Conservation (phyloP, 2,113 vertebrate species). For the Anser brachyrhynchus region DNA sequence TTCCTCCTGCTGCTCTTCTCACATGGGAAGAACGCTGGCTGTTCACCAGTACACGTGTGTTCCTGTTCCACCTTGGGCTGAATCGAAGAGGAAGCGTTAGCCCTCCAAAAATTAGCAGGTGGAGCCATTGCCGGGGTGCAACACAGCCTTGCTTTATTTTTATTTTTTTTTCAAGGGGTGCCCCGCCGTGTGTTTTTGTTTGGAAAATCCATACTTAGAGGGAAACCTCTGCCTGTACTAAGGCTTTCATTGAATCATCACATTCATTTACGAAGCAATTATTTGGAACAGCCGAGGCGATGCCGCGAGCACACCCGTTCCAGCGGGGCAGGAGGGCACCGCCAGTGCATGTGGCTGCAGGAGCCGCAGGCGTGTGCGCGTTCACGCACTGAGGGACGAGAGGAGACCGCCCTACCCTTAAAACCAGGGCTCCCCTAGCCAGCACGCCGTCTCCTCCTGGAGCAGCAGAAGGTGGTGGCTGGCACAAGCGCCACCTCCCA, state of each 20-base stretch:
- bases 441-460: neutral
- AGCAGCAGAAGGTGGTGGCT: conserved; percentile 5
- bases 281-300: neutral
- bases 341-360: fast-evolving
- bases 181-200: fast-evolving
- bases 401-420: neutral
- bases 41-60: fast-evolving
- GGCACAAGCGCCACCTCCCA: neutral
- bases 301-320: neutral
- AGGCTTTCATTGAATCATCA: neutral
- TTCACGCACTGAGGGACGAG: fast-evolving
- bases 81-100: neutral
- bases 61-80: neutral
- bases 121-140: neutral
- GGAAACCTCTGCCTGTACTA: neutral
- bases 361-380: fast-evolving
- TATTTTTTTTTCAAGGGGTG: neutral
- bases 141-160: neutral
- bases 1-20: neutral
- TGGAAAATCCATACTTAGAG: neutral
- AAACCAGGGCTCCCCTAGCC: neutral
- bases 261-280: neutral
- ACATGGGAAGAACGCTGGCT: neutral
- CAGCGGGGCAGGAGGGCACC: neutral
- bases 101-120: neutral